A percentile compares a stretch with the other conserved stretches of the same genome.
Evolutionary conservation across 2,888 invertebrate genomes (phyloP).

Genomic region (Pollenia griseotomentosa): DNA sequence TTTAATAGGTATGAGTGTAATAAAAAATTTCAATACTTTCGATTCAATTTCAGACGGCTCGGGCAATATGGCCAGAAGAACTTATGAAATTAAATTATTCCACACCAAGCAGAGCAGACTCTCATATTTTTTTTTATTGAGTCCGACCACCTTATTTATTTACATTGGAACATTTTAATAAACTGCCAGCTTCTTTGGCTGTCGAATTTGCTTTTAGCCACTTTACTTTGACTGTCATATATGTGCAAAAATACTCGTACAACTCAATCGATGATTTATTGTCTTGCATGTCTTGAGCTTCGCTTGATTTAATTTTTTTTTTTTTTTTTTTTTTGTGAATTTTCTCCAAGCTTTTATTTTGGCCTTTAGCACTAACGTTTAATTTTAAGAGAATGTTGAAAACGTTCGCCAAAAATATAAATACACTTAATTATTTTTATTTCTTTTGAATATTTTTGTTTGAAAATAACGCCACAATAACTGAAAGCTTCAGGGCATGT

Average conservation of each 20-base stretch:
- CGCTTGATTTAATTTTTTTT: constrained; percentile 20
- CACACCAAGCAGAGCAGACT: constrained; percentile 35
- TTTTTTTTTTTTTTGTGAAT: constrained; percentile 9
- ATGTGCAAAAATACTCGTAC: constrained; percentile 41
- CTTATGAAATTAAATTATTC: constrained; percentile 59
- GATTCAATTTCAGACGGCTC: constrained; percentile 39
- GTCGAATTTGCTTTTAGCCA: constrained; percentile 28
- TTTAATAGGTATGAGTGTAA: constrained; percentile 46
- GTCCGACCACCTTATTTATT: constrained; percentile 54
- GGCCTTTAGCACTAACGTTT: neutral
- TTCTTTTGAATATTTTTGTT: neutral
- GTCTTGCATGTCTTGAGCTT: constrained; percentile 60
- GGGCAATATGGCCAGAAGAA: constrained; percentile 47
- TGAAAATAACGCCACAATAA: neutral
- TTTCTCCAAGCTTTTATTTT: constrained; percentile 44
- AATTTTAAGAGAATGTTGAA: neutral
- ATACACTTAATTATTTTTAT: neutral
- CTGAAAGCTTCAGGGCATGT: constrained; percentile 42
- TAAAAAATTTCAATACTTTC: constrained; percentile 61
- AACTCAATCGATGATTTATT: constrained; percentile 72
- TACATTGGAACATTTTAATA: constrained; percentile 53
- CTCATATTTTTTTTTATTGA: constrained; percentile 1
- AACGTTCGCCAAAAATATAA: constrained; percentile 23
- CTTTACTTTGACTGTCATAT: constrained; percentile 60
- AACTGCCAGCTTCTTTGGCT: constrained; percentile 52